Base-by-base conservation (phyloP, 2,888 invertebrate genomes). In the Lasius fuliginosus region DNA sequence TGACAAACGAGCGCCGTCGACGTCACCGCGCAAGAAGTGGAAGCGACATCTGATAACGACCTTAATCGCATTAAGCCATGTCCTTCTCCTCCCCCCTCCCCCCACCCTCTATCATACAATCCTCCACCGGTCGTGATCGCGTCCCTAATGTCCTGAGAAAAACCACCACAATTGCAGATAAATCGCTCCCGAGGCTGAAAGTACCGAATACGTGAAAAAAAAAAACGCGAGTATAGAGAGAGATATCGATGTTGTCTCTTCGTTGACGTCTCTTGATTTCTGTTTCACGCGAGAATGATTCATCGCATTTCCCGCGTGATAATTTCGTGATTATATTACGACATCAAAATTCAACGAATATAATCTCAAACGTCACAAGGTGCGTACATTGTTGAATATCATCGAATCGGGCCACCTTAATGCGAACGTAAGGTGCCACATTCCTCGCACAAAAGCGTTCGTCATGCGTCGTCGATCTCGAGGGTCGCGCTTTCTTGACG, bases 41-140 rank as follows among this genome's bases (percentile, higher is more conserved):
- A 92, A 92, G 91, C 92, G 93, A 94, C 94, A 94, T 94, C 94
- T 94, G 94, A 94, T 94, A 94, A 94, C 93, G 92, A 86, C 92
- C 92, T 92, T 94, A 94, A 94, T 94, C 94, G 94, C 93, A 93
- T 94, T 93, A 90, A 88, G 90, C 88, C 87, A 85, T 91, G 64
- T 82, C 84, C 53, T 81, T 74, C 53, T 56, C 12, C 84, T 81
- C 46, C 64, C 3, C 82, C 77, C 65, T 73, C 65, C 12, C 49
- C 8, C 8, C 18, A 12, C 5, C 15, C 46, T 46, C 49, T 53
- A n/a, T 53, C 49, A 69, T 81, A 83, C 83, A 86, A 88, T 86
- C 87, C 87, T 83, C 83, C 74, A 68, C 71, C 85, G 27, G 71
- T 65, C 76, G 83, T 68, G 86, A 87, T 89, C 89, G 88, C 86